Evolutionary conservation across 2,888 invertebrate species (phyloP).

Genomic region (Caenorhabditis sinica): DNA sequence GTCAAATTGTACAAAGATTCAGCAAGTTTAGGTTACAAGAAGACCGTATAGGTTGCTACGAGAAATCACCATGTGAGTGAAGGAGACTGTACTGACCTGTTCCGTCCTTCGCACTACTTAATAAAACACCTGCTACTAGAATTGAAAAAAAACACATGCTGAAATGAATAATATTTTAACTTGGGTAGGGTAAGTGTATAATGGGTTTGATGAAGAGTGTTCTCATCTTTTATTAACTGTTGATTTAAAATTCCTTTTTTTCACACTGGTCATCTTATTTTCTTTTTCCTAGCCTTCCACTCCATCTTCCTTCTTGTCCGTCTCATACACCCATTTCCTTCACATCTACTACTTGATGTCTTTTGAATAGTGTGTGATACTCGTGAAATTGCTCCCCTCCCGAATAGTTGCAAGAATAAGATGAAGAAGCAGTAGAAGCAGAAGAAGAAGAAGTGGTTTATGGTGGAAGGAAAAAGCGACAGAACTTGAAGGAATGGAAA

Average conservation of each 20-base stretch:
- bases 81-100: no score
- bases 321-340: conserved; percentile 4
- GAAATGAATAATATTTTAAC: background rate
- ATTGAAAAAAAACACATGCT: background rate
- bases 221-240: conserved; percentile 58
- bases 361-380: conserved; percentile 38
- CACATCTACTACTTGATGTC: conserved; percentile 33
- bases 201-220: background rate
- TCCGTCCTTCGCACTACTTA: no score
- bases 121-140: no score
- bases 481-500: conserved; percentile 12
- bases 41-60: no score
- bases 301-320: conserved; percentile 17
- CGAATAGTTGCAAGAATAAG: conserved; percentile 40
- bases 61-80: no score
- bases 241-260: conserved; percentile 50
- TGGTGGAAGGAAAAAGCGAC: background rate
- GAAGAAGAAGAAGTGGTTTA: conserved; percentile 16
- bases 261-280: conserved; percentile 9
- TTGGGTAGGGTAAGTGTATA: background rate
- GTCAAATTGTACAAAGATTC: no score
- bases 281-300: conserved; percentile 21
- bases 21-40: no score
- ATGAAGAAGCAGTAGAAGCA: conserved; percentile 20
- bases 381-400: conserved; percentile 23